A percentile compares a stretch with the other conserved stretches of the same genome.
These are phyloP conservation scores for Pantherophis vulpinus DNA, from an alignment of 2,797 vertebrate genomes.

Conservation along the genomic window DNA sequence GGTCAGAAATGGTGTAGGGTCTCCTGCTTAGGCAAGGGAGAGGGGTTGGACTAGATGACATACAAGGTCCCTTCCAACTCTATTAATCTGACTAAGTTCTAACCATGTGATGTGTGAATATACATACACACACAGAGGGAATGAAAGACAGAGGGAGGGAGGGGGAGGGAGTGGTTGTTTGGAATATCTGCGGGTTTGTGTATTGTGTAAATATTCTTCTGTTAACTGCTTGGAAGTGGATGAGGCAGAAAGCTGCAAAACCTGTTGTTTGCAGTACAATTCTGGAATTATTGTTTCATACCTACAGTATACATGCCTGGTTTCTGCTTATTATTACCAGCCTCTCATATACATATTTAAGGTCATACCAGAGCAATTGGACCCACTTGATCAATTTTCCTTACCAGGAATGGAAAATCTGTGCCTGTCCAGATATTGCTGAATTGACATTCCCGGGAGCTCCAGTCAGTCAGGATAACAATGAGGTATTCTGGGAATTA, in stretches of 20 bases:
- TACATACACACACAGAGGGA: not conserved
- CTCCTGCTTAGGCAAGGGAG: too few relatives aligned
- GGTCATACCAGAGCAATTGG: not conserved
- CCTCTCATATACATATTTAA: not conserved
- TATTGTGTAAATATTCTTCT: not conserved
- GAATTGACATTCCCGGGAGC: not conserved
- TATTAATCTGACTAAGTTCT: not conserved
- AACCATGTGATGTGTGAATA: not conserved
- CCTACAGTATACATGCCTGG: not conserved
- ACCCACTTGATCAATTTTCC: not conserved
- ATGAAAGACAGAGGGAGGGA: not conserved
- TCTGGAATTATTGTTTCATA: not conserved
- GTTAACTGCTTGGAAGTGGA: not conserved
- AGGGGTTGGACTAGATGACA: too few relatives aligned
- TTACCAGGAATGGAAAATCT: not conserved
- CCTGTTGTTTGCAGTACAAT: not conserved
- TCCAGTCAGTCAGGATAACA: not conserved
- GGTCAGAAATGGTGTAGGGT: too few relatives aligned
- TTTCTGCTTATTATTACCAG: not conserved
- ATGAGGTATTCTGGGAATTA: not conserved
- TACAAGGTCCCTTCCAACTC: too few relatives aligned
- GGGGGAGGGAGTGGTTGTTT: not conserved
- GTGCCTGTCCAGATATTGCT: not conserved
- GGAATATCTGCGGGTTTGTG: not conserved
- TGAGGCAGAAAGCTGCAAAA: not conserved